Evolutionary conservation across 2,797 vertebrate species (phyloP).

Genomic region (Atherinosoma microstoma): DNA sequence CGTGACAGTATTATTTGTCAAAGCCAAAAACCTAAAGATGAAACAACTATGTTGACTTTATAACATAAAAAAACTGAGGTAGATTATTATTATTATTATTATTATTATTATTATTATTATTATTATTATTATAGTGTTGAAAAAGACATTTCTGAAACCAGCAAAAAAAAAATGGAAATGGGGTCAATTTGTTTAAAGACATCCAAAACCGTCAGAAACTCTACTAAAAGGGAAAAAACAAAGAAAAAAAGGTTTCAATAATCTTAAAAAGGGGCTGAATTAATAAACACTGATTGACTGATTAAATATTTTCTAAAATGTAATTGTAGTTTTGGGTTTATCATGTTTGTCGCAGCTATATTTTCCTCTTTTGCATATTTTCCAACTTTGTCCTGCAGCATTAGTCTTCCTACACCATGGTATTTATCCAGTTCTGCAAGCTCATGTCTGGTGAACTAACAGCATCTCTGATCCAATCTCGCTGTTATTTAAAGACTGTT

Average conservation of each 20-base stretch:
- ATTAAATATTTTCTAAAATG: not conserved
- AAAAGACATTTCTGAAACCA: not conserved
- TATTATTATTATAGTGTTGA: too few relatives aligned
- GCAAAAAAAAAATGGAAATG: too few relatives aligned
- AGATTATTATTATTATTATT: not conserved
- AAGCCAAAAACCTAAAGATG: not conserved
- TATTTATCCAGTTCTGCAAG: not conserved
- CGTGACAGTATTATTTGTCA: not conserved
- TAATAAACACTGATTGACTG: too few relatives aligned
- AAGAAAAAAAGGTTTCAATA: too few relatives aligned
- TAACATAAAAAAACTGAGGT: too few relatives aligned
- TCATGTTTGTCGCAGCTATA: not conserved
- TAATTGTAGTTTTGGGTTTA: not conserved
- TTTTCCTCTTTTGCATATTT: not conserved
- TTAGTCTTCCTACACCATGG: not conserved
- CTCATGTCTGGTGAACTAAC: conserved; percentile 15
- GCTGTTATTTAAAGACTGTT: conserved; percentile 61
- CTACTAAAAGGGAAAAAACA: too few relatives aligned
- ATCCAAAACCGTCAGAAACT: too few relatives aligned
- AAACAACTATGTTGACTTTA: not conserved
- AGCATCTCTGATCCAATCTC: conserved; percentile 33
- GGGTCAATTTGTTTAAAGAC: too few relatives aligned
- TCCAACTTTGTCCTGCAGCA: conserved; percentile 1
- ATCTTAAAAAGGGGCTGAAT: too few relatives aligned
- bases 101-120: not conserved